Evolutionary conservation across 2,113 vertebrate species (phyloP).

Genomic region (Acrocephalus kingi): DNA sequence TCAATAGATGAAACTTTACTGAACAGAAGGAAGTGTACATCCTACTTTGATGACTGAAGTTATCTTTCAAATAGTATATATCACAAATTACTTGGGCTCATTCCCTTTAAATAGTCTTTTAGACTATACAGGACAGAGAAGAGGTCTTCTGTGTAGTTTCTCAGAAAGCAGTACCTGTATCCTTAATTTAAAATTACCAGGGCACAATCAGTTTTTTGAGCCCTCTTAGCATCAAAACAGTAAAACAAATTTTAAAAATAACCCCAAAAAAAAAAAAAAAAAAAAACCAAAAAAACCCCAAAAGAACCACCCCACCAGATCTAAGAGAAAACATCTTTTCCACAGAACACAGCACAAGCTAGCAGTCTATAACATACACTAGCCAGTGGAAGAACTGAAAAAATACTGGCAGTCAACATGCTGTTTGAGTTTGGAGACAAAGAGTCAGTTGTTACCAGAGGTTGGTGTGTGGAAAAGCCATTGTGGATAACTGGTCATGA

Average conservation of each 20-base stretch:
- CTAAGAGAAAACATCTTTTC: slow-evolving; percentile 34
- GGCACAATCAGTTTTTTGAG: background rate
- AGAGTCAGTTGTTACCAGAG: background rate
- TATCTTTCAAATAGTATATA: background rate
- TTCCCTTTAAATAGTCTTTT: background rate
- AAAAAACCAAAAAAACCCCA: too few species aligned
- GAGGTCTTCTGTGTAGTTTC: background rate
- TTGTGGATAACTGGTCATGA: background rate
- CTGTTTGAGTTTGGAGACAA: slow-evolving; percentile 1
- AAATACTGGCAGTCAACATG: background rate
- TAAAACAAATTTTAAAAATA: slow-evolving; percentile 34
- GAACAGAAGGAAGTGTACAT: background rate
- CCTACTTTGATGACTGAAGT: background rate
- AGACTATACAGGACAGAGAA: background rate
- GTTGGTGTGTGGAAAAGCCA: background rate
- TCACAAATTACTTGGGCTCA: background rate
- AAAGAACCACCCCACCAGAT: background rate
- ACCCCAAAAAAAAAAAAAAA: background rate
- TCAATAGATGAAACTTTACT: background rate
- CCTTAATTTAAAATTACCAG: slow-evolving; percentile 48
- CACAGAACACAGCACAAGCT: slow-evolving; percentile 20
- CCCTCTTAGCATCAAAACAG: slow-evolving; percentile 16
- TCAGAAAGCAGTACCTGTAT: background rate
- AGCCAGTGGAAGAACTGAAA: slow-evolving; percentile 1
- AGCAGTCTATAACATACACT: background rate